phyloP scores from a whole-genome alignment of 2,113 vertebrate genomes.

The Monarcha castaneiventris region DNA sequence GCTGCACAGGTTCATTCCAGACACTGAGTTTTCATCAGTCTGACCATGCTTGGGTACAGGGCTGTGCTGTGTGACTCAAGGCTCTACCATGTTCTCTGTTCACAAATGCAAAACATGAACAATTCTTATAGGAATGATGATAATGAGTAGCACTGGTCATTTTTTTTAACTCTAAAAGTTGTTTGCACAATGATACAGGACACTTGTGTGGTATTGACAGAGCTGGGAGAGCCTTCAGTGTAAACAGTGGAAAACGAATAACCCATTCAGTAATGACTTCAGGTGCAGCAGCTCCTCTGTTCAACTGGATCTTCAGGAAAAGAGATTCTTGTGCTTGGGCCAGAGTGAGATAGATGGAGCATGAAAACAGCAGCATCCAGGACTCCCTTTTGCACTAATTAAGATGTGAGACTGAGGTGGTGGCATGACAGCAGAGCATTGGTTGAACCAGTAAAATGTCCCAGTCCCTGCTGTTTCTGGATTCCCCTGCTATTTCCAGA shows the following conservation, averaged over 20 bases:
- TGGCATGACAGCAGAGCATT: background rate
- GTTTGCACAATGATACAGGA: background rate
- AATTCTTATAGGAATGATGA: background rate
- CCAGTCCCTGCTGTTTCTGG: background rate
- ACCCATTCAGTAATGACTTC: background rate
- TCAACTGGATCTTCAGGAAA: background rate
- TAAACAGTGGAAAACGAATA: background rate
- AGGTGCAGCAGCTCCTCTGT: background rate
- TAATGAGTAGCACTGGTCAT: background rate
- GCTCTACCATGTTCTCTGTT: accelerated
- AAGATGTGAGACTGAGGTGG: background rate
- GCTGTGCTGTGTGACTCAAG: background rate
- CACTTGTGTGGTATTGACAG: background rate
- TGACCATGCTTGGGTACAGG: background rate
- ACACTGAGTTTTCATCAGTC: background rate
- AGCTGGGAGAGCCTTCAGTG: background rate
- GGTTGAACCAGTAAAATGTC: accelerated
- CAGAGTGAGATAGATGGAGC: background rate
- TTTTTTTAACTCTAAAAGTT: background rate
- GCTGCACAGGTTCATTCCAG: background rate
- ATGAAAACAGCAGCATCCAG: background rate
- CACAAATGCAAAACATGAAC: background rate
- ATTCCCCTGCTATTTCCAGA: background rate
- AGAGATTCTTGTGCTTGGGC: background rate
- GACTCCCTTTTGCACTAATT: background rate